These are phyloP conservation scores for Caenorhabditis sp. DNA, from an alignment of 2,888 invertebrate genomes.

Conservation along the genomic window DNA sequence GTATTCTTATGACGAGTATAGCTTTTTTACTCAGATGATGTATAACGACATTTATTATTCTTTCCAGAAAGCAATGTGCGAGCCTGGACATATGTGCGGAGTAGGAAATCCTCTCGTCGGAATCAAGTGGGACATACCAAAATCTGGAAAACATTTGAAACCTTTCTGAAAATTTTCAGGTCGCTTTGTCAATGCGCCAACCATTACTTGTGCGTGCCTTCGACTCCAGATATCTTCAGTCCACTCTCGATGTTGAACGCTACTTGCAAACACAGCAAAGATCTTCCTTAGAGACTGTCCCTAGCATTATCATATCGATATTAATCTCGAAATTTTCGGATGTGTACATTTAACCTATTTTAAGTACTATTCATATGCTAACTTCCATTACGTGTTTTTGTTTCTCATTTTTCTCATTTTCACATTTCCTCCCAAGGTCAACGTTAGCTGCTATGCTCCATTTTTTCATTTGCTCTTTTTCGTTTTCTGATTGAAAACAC, in stretches of 20 bases:
- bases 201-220: not conserved
- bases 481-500: no score
- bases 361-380: not conserved
- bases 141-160: not conserved
- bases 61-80: conserved; percentile 51
- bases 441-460: no score
- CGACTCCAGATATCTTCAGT: conserved; percentile 21
- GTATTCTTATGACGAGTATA: conserved; percentile 31
- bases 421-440: no score
- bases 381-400: conserved; percentile 4
- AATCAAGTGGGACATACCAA: conserved; percentile 19
- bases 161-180: conserved; percentile 34
- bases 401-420: no score
- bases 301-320: not conserved
- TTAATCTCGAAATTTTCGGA: not conserved
- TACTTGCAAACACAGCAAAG: conserved; percentile 1
- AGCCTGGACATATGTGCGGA: conserved; percentile 31
- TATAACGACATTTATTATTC: conserved; percentile 24
- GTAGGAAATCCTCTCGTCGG: conserved; percentile 26
- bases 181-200: conserved; percentile 20
- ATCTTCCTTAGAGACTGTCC: not conserved
- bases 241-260: conserved; percentile 20
- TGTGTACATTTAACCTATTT: conserved; percentile 11
- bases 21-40: conserved; percentile 23
- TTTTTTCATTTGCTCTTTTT: no score